Conservation (phyloP, 2,113 vertebrate species). For the Pampusana beccarii region DNA sequence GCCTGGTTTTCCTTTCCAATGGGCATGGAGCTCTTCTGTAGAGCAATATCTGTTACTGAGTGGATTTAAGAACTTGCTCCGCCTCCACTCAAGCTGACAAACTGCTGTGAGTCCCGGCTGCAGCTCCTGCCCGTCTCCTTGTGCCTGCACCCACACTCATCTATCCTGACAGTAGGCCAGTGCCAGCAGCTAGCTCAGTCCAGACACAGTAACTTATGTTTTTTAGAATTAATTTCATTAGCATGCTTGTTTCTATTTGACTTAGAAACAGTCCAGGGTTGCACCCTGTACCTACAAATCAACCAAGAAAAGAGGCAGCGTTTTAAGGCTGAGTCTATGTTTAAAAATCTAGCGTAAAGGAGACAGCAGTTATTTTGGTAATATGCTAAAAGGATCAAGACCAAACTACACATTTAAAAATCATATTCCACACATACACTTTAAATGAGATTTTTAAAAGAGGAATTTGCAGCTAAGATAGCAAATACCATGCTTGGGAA, state of each 20-base stretch:
- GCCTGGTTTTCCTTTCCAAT: neutral
- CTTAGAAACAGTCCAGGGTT: neutral
- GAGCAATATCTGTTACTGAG: neutral
- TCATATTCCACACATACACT: neutral
- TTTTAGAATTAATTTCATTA: neutral
- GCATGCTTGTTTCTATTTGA: neutral
- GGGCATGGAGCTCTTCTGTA: neutral
- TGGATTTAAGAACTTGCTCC: neutral
- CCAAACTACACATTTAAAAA: neutral
- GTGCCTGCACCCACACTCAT: neutral
- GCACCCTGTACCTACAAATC: neutral
- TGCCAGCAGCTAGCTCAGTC: neutral
- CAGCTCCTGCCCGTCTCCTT: neutral
- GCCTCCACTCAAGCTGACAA: neutral
- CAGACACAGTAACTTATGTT: neutral
- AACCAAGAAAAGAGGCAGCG: neutral
- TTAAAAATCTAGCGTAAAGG: neutral
- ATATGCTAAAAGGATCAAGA: neutral
- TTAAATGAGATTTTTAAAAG: neutral
- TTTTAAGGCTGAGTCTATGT: neutral
- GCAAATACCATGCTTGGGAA: neutral
- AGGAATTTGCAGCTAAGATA: neutral
- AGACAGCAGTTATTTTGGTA: neutral
- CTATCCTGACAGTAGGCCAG: neutral
- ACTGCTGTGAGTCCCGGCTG: neutral